These are phyloP conservation scores for Ceratosolen solmsi DNA, from an alignment of 1,140 invertebrate genomes.

Conservation along the genomic window DNA sequence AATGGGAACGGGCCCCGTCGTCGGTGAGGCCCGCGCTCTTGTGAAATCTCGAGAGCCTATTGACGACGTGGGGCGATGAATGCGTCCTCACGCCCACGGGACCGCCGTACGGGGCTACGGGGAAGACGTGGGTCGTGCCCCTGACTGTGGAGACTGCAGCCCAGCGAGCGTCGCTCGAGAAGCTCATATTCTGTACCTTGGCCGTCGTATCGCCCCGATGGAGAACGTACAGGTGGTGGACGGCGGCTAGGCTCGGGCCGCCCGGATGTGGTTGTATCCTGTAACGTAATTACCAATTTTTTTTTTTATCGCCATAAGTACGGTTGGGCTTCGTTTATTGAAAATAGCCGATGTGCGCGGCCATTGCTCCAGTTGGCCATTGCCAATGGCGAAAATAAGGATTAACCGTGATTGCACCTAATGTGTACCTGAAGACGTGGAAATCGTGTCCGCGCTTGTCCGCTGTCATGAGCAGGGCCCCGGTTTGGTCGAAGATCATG, in stretches of 20 bases:
- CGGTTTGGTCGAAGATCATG: slow-evolving; percentile 93
- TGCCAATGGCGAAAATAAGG: too few relatives aligned
- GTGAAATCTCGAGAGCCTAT: slow-evolving; percentile 95
- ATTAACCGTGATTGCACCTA: too few relatives aligned
- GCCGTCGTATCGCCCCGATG: slow-evolving; percentile 91
- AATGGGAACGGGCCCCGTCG: slow-evolving; percentile 82
- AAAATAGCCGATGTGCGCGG: too few relatives aligned
- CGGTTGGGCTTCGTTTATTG: too few relatives aligned
- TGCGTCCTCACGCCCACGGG: slow-evolving; percentile 93
- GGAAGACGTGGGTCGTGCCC: slow-evolving; percentile 98
- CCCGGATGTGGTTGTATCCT: slow-evolving; percentile 93
- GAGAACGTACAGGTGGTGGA: slow-evolving; percentile 96
- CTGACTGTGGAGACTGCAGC: slow-evolving; percentile 93
- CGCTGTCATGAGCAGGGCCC: slow-evolving; percentile 92
- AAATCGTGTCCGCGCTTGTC: slow-evolving; percentile 97
- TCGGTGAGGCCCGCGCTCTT: slow-evolving; percentile 91
- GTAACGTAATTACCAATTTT: background rate
- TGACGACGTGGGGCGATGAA: slow-evolving; percentile 93
- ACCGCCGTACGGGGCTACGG: slow-evolving; percentile 97
- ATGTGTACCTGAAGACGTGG: slow-evolving; percentile 84
- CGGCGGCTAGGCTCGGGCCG: slow-evolving; percentile 88
- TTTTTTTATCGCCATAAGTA: too few relatives aligned
- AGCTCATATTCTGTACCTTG: slow-evolving; percentile 88
- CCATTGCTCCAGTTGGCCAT: too few relatives aligned
- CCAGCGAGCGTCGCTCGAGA: slow-evolving; percentile 95